Evolutionary conservation across 2,888 invertebrate species (phyloP).

Genomic region (Epirrita christyi): DNA sequence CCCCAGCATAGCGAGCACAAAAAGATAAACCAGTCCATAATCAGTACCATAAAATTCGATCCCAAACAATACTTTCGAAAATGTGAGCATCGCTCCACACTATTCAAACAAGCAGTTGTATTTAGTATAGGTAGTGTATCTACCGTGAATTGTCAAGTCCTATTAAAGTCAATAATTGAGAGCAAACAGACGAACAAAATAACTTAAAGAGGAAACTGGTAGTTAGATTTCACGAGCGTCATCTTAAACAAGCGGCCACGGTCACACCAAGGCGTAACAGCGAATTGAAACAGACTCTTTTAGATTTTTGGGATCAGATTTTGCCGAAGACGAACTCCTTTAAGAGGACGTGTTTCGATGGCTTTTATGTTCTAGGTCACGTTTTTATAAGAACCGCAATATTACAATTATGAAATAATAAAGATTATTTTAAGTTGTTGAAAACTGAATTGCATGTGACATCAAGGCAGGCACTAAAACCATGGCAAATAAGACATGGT

Average conservation of each 20-base stretch:
- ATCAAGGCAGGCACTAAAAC: too few species aligned
- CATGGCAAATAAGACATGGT: too few species aligned
- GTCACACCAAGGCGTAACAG: conserved; percentile 28
- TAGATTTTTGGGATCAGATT: too few species aligned
- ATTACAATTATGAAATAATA: too few species aligned
- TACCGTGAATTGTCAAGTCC: conserved; percentile 62
- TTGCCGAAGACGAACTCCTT: too few species aligned
- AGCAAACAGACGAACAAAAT: conserved; percentile 65
- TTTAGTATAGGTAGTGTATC: conserved; percentile 42
- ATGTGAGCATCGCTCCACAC: conserved; percentile 17
- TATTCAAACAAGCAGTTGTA: conserved; percentile 33
- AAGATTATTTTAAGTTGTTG: too few species aligned
- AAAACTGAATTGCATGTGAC: too few species aligned
- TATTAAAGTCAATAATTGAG: conserved; percentile 73
- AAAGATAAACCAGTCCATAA: too few species aligned
- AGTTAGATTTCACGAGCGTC: conserved; percentile 53
- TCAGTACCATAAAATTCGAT: conserved; percentile 12
- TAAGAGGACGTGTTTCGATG: too few species aligned
- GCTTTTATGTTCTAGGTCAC: too few species aligned
- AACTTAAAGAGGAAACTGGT: conserved; percentile 66
- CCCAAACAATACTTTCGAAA: conserved; percentile 10
- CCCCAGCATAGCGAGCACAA: too few species aligned
- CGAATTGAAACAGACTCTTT: background rate
- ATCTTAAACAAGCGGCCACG: conserved; percentile 37
- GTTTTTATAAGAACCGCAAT: too few species aligned